Conservation (phyloP, 2,888 invertebrate species). For the Rotaria magnacalcarata region DNA sequence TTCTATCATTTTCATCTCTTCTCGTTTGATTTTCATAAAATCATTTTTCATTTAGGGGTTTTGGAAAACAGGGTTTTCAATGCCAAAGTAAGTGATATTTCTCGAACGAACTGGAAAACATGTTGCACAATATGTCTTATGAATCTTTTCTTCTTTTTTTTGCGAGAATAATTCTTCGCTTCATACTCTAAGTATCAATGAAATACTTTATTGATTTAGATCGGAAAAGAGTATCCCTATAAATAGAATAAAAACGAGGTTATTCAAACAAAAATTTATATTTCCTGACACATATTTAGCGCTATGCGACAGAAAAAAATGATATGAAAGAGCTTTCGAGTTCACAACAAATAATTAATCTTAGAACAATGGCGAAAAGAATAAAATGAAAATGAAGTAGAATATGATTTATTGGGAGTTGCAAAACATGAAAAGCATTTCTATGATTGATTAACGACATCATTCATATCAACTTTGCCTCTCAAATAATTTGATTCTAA, state of each 20-base stretch:
- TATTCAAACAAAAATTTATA: neutral
- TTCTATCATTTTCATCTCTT: neutral
- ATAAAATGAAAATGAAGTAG: neutral
- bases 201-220: neutral
- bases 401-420: no score
- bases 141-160: no score
- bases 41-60: constrained; percentile 77
- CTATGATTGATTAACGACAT: no score
- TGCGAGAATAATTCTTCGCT: no score
- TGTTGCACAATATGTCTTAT: no score
- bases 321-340: neutral
- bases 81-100: constrained; percentile 78
- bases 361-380: neutral
- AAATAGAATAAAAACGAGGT: no score
- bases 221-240: neutral
- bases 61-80: constrained; percentile 97
- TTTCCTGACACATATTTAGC: neutral
- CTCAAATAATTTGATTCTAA: no score
- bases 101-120: no score
- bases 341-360: neutral
- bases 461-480: no score
- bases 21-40: neutral
- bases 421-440: no score
- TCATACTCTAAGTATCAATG: no score
- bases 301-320: neutral